Evolutionary conservation across 2,797 vertebrate genomes (phyloP).

Genomic region (Sibirionetta formosa): DNA sequence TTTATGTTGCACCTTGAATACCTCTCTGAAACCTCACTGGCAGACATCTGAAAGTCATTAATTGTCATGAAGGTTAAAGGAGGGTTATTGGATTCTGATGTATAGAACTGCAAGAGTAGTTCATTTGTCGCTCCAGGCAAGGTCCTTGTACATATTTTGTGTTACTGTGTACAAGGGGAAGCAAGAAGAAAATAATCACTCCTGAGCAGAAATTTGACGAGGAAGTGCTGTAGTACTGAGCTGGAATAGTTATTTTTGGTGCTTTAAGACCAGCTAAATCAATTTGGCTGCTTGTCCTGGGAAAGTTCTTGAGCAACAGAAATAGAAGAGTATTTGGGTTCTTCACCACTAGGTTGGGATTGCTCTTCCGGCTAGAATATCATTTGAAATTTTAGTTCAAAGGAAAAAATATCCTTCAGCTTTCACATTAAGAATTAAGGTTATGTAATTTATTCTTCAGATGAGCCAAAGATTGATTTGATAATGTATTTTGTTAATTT

Average conservation of each 20-base stretch:
- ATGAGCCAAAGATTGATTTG: background rate
- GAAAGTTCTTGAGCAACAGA: background rate
- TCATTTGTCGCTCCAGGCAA: background rate
- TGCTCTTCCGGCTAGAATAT: background rate
- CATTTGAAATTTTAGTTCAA: constrained; percentile 30
- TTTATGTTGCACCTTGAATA: background rate
- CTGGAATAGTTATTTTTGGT: background rate
- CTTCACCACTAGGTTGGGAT: background rate
- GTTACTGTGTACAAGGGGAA: background rate
- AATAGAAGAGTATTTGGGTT: background rate
- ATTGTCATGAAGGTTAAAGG: background rate
- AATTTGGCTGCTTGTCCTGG: background rate
- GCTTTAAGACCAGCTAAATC: background rate
- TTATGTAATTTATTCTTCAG: background rate
- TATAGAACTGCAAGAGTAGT: background rate
- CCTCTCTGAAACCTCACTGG: background rate
- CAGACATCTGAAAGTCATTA: background rate
- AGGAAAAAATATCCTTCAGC: background rate
- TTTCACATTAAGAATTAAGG: background rate
- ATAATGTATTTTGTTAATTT: background rate
- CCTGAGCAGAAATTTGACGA: background rate
- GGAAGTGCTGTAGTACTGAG: background rate
- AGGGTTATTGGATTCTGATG: background rate
- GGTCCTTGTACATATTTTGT: accelerated
- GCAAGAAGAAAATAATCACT: background rate